phyloP scores from a whole-genome alignment of 2,888 invertebrate genomes.

The Notocelia uddmanniana region DNA sequence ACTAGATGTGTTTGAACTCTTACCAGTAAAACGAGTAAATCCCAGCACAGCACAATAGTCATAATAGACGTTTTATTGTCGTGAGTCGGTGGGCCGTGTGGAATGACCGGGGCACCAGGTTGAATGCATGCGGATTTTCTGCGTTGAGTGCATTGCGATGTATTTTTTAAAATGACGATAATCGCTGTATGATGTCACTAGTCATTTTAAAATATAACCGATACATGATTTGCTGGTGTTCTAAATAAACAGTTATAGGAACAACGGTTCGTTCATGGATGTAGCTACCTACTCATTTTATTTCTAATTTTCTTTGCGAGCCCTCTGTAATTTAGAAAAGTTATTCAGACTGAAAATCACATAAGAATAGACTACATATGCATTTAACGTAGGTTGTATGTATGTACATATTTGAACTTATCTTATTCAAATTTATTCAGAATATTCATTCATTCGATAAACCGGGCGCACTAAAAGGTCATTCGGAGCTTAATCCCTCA shows the following conservation, averaged over 20 bases:
- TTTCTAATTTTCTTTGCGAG: no score
- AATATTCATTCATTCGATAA: conserved; percentile 6
- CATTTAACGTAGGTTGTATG: no score
- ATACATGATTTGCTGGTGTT: no score
- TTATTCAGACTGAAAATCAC: no score
- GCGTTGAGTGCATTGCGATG: conserved; percentile 1
- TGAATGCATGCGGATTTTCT: conserved; percentile 1
- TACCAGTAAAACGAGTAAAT: background rate
- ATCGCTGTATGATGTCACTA: background rate
- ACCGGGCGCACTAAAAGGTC: background rate
- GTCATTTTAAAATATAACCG: no score
- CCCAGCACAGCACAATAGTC: background rate
- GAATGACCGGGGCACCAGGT: conserved; percentile 14
- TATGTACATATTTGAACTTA: background rate
- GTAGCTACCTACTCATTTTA: no score
- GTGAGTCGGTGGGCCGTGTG: conserved; percentile 19
- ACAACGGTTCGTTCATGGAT: no score
- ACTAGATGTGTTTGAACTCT: background rate
- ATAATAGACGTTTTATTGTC: conserved; percentile 24
- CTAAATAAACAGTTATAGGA: no score
- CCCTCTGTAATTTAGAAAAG: no score
- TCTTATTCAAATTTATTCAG: conserved; percentile 1
- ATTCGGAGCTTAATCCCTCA: conserved; percentile 16
- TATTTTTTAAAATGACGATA: background rate
- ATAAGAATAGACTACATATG: background rate